phyloP scores from a whole-genome alignment of 1,140 invertebrate species.

The Meteorus sp. region DNA sequence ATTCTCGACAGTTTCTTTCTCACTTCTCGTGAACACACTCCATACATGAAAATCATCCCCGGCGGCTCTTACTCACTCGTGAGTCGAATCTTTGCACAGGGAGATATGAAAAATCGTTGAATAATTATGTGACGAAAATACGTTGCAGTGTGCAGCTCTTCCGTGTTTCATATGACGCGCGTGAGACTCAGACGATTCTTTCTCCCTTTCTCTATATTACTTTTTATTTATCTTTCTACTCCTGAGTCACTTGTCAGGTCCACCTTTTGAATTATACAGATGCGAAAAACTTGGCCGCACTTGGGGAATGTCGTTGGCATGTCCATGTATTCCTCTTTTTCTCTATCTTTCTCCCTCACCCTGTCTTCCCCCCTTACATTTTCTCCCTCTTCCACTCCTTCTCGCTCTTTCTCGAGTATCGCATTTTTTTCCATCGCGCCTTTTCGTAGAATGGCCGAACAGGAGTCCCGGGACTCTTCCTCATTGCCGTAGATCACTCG shows the following conservation, averaged over 20 bases:
- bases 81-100: conserved; percentile 15
- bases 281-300: conserved; percentile 34
- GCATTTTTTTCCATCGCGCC: neutral
- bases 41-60: neutral
- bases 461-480: conserved; percentile 9
- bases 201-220: neutral
- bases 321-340: conserved; percentile 40
- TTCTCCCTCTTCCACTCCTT: conserved; percentile 3
- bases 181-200: neutral
- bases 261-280: conserved; percentile 13
- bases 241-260: conserved; percentile 5
- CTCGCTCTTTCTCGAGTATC: neutral
- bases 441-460: conserved; percentile 9
- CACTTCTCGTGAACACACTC: conserved; percentile 5
- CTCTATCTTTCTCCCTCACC: conserved; percentile 1
- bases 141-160: conserved; percentile 7
- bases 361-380: conserved; percentile 9
- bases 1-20: conserved; percentile 12
- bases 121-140: conserved; percentile 2
- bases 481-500: neutral
- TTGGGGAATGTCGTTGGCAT: conserved; percentile 57
- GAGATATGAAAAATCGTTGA: conserved; percentile 24
- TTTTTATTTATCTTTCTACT: neutral
- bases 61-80: conserved; percentile 1
- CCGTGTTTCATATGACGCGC: neutral